Conservation (phyloP, 1,140 invertebrate genomes). For the Fopius arisanus region DNA sequence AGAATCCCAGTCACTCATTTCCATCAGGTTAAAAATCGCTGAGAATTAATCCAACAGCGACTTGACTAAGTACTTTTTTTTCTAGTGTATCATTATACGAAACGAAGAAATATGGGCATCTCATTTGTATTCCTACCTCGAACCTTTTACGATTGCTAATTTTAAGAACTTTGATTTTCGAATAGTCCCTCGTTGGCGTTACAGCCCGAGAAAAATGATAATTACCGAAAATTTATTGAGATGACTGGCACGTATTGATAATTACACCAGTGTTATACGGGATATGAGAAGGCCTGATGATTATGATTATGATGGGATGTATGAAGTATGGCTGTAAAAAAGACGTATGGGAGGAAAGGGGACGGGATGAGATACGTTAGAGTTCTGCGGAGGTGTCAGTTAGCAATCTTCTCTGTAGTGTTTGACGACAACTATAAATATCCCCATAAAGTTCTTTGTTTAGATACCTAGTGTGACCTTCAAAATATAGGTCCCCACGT, state of each 20-base stretch:
- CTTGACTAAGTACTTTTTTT: neutral
- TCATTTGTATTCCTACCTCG: neutral
- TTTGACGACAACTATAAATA: slow-evolving; percentile 64
- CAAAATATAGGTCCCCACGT: slow-evolving; percentile 38
- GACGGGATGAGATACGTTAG: slow-evolving; percentile 19
- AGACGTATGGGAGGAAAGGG: slow-evolving; percentile 31
- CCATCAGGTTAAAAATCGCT: too few species aligned
- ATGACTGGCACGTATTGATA: slow-evolving; percentile 14
- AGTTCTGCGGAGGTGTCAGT: slow-evolving; percentile 39
- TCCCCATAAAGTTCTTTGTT: slow-evolving; percentile 61
- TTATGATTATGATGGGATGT: slow-evolving; percentile 31
- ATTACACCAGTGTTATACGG: slow-evolving; percentile 26
- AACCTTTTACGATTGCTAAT: neutral
- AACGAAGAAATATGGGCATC: neutral
- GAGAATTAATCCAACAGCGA: too few species aligned
- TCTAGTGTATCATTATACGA: too few species aligned
- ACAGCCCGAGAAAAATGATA: slow-evolving; percentile 5
- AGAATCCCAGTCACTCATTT: too few species aligned
- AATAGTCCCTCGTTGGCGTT: neutral
- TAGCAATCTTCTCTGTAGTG: slow-evolving; percentile 56
- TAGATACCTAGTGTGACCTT: slow-evolving; percentile 56
- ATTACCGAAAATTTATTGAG: slow-evolving; percentile 24
- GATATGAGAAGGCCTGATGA: slow-evolving; percentile 9
- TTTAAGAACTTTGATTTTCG: neutral
- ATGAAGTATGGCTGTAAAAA: slow-evolving; percentile 27